Evolutionary conservation across 1,140 invertebrate genomes (phyloP).

Genomic region (Eurytemora carolleeae): DNA sequence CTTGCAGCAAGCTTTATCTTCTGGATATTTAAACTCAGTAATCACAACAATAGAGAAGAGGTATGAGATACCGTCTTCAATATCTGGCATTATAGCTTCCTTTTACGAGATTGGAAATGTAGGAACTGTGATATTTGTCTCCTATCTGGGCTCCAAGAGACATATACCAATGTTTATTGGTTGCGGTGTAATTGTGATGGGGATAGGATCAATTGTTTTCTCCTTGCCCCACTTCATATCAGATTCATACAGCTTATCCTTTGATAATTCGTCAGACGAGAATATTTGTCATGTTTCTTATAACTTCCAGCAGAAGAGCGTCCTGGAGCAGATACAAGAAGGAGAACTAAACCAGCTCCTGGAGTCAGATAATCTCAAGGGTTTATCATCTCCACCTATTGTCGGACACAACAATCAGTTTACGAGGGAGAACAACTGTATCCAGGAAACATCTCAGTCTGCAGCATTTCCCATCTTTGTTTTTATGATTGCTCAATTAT

Average conservation of each 20-base stretch:
- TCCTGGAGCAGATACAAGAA: neutral
- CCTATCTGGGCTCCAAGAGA: conserved; percentile 68
- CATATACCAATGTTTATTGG: conserved; percentile 89
- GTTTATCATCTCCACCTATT: conserved; percentile 42
- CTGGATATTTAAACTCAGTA: conserved; percentile 78
- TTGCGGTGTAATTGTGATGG: conserved; percentile 36
- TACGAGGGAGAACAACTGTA: conserved; percentile 46
- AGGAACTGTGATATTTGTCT: conserved; percentile 84
- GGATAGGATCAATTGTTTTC: conserved; percentile 32
- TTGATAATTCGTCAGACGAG: conserved; percentile 44
- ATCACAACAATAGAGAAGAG: conserved; percentile 91
- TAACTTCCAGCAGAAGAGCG: neutral
- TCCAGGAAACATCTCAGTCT: conserved; percentile 38
- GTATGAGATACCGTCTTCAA: conserved; percentile 80
- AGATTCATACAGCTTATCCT: conserved; percentile 25
- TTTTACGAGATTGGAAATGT: conserved; percentile 90
- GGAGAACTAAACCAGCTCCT: neutral
- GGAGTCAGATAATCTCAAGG: conserved; percentile 21
- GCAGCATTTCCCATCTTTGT: conserved; percentile 28
- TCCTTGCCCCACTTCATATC: conserved; percentile 32
- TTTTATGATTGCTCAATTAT: conserved; percentile 28
- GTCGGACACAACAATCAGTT: conserved; percentile 47
- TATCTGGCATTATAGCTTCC: conserved; percentile 73
- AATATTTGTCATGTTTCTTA: conserved; percentile 43
- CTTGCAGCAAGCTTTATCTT: conserved; percentile 66